These are phyloP conservation scores for Tauraco hartlaubi DNA, from an alignment of 2,797 vertebrate genomes.

Conservation along the genomic window DNA sequence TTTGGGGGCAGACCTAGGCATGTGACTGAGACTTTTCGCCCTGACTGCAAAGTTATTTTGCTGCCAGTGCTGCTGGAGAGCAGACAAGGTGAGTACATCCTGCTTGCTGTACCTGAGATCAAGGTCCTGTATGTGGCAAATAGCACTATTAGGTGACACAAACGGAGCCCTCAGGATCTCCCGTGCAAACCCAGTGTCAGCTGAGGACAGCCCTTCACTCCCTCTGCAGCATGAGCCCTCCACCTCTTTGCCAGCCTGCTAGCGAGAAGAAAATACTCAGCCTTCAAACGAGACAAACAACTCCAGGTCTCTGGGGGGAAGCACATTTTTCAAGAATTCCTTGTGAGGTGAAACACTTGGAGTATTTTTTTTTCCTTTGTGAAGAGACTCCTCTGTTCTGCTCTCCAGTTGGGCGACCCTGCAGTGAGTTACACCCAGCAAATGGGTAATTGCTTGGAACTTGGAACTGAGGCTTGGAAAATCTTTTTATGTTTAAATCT, in stretches of 20 bases:
- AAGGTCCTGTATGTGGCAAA: background rate
- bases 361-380: background rate
- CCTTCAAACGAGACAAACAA: background rate
- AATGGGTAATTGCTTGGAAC: slow-evolving; percentile 57
- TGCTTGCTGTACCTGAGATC: background rate
- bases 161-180: background rate
- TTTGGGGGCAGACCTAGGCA: background rate
- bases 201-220: background rate
- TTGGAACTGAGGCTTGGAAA: slow-evolving; percentile 32
- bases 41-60: background rate
- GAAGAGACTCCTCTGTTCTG: slow-evolving; percentile 23
- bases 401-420: slow-evolving; percentile 2
- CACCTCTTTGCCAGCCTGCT: background rate
- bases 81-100: background rate
- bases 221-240: background rate
- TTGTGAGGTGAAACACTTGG: slow-evolving; percentile 45
- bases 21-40: background rate
- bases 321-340: slow-evolving; percentile 45
- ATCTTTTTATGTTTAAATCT: slow-evolving; percentile 57
- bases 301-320: background rate
- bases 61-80: background rate
- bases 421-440: slow-evolving; percentile 50
- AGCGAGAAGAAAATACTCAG: background rate
- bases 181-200: background rate
- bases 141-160: background rate